A percentile compares a stretch with the other conserved stretches of the same genome.
These are phyloP conservation scores for Acleris emargana DNA, from an alignment of 2,888 invertebrate species.

Conservation along the genomic window DNA sequence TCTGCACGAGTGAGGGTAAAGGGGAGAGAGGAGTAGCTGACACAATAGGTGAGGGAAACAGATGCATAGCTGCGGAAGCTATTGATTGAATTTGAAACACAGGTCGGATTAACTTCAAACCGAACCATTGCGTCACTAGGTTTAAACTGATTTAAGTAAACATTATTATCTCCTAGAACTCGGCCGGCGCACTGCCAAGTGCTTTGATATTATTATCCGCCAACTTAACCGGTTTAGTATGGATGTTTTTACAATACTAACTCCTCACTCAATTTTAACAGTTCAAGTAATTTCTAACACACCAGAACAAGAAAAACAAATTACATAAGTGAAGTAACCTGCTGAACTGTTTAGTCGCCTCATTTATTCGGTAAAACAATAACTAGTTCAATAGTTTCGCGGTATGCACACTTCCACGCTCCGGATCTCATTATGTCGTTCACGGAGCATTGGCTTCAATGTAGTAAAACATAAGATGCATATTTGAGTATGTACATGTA, in stretches of 20 bases:
- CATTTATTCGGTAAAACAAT: constrained; percentile 46
- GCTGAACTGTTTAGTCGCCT: constrained; percentile 42
- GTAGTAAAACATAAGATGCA: constrained; percentile 16
- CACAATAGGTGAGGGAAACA: no score
- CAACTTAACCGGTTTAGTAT: background rate
- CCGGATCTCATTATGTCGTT: constrained; percentile 29
- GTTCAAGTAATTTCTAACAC: constrained; percentile 25
- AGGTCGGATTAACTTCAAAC: no score
- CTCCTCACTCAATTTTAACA: constrained; percentile 25
- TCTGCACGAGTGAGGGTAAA: no score
- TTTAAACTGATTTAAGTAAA: no score
- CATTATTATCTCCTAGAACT: no score
- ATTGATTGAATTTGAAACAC: no score
- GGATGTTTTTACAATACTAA: constrained; percentile 11
- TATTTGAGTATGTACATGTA: constrained; percentile 1
- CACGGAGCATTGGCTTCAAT: constrained; percentile 26
- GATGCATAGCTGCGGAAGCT: no score
- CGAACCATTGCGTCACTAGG: no score
- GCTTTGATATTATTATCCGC: no score
- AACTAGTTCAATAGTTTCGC: constrained; percentile 51
- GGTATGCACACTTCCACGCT: constrained; percentile 45
- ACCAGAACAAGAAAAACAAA: constrained; percentile 26
- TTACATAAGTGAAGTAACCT: constrained; percentile 43
- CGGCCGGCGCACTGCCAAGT: no score
- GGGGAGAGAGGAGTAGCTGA: no score